These are phyloP conservation scores for Cochlearius cochlearius DNA, from an alignment of 2,113 vertebrate species.

Conservation along the genomic window DNA sequence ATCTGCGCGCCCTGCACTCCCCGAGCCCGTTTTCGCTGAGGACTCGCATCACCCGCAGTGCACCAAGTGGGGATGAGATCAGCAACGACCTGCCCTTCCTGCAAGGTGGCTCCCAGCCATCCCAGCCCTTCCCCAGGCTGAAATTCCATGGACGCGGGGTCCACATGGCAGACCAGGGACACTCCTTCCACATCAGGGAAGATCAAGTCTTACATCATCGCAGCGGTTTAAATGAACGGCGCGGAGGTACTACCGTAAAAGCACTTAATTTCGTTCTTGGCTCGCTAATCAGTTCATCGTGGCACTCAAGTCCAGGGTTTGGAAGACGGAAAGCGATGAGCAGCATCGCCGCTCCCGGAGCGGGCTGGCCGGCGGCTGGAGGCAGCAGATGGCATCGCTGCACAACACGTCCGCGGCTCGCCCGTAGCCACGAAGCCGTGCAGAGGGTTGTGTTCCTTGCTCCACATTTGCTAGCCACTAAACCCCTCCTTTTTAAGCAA, in stretches of 20 bases:
- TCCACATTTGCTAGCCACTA: neutral
- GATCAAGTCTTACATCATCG: neutral
- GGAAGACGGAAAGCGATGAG: neutral
- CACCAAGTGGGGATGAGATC: neutral
- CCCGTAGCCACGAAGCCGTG: neutral
- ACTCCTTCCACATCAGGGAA: neutral
- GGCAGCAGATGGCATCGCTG: neutral
- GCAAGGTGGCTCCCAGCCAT: neutral
- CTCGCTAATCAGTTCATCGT: neutral
- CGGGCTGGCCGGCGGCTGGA: accelerated
- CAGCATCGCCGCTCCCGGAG: neutral
- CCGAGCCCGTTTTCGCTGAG: accelerated
- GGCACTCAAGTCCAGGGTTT: neutral
- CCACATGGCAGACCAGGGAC: neutral
- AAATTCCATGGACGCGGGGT: neutral
- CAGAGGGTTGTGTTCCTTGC: neutral
- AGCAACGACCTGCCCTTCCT: neutral
- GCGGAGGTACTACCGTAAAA: neutral
- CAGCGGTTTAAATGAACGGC: neutral
- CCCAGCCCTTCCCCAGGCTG: neutral
- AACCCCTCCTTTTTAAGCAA: neutral
- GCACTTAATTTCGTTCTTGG: neutral
- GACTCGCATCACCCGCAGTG: neutral
- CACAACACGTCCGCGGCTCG: neutral
- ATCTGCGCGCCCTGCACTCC: neutral